Conservation (phyloP, 2,797 vertebrate genomes). For the Cossypha caffra region DNA sequence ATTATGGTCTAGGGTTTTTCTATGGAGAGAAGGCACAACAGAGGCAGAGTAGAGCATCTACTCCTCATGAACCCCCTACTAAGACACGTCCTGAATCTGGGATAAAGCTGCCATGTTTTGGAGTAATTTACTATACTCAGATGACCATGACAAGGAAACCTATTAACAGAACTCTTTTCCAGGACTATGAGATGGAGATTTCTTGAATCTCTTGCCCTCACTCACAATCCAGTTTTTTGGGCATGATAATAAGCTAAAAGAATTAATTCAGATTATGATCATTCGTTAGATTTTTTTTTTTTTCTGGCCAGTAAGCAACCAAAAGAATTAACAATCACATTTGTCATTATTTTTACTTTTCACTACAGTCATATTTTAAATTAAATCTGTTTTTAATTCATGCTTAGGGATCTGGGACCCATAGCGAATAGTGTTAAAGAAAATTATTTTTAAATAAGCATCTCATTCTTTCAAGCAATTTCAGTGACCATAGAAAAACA, state of each 20-base stretch:
- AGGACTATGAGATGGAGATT: background rate
- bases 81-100: background rate
- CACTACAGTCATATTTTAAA: background rate
- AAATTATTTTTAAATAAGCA: background rate
- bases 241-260: background rate
- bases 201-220: background rate
- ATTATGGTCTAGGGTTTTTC: background rate
- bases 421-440: background rate
- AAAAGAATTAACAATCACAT: background rate
- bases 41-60: background rate
- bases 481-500: background rate
- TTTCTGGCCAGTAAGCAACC: background rate
- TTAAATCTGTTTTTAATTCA: background rate
- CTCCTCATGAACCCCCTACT: background rate
- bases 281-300: background rate
- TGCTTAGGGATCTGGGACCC: background rate
- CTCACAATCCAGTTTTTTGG: background rate
- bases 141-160: background rate
- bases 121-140: background rate
- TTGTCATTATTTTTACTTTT: background rate
- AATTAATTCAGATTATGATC: background rate
- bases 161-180: background rate
- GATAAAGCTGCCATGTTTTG: background rate
- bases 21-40: background rate
- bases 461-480: background rate